Evolutionary conservation across 2,113 vertebrate species (phyloP).

Genomic region (Anguilla japonica): DNA sequence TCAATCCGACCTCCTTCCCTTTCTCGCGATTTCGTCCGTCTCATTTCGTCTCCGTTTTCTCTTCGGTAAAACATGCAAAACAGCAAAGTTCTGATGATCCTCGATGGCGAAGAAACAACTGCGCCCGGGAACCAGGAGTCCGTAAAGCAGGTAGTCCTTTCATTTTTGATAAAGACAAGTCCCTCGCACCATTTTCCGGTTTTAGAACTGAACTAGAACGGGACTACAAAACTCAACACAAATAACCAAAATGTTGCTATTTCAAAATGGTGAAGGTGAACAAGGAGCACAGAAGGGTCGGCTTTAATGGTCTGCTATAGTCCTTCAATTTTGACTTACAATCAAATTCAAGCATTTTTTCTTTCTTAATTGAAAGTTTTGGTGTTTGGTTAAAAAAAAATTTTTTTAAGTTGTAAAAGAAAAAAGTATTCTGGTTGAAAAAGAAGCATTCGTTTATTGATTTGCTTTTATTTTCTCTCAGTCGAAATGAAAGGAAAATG

Average conservation of each 20-base stretch:
- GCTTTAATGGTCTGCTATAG: no score
- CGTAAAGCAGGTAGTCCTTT: neutral
- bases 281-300: neutral
- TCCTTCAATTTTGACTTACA: no score
- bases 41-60: slow-evolving; percentile 42
- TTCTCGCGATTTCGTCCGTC: slow-evolving; percentile 34
- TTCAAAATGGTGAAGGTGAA: neutral
- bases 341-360: no score
- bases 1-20: slow-evolving; percentile 30
- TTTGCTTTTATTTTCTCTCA: no score
- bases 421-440: no score
- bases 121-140: neutral
- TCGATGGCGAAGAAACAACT: neutral
- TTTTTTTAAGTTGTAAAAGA: no score
- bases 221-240: neutral
- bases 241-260: neutral
- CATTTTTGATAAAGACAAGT: neutral
- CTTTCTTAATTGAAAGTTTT: no score
- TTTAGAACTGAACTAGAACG: neutral
- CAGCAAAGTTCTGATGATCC: slow-evolving; percentile 47
- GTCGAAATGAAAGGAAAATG: no score
- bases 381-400: no score
- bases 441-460: no score
- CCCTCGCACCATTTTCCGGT: neutral
- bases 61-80: slow-evolving; percentile 67